Evolutionary conservation across 2,888 invertebrate species (phyloP).

Genomic region (Acholoe squamosa): DNA sequence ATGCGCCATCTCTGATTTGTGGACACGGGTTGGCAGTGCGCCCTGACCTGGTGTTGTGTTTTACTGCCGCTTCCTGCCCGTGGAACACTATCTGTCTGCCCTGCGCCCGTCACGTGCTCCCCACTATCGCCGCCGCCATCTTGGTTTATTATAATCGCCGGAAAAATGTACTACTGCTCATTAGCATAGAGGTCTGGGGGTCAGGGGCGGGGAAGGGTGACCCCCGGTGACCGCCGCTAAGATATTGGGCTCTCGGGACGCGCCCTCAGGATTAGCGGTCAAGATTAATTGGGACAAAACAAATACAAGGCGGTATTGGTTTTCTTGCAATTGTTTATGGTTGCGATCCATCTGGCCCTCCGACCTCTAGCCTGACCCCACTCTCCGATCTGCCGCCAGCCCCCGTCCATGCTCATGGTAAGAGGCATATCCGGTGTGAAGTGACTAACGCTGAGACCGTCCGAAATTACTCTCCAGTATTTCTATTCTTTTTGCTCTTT

Average conservation of each 20-base stretch:
- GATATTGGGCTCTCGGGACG: constrained; percentile 47
- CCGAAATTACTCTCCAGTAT: no score
- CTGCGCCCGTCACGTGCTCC: constrained; percentile 38
- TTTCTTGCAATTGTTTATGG: constrained; percentile 59
- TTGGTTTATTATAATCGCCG: constrained; percentile 50
- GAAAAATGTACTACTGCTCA: constrained; percentile 38
- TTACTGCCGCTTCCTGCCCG: constrained; percentile 31
- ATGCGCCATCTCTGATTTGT: constrained; percentile 19
- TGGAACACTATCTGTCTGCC: constrained; percentile 50
- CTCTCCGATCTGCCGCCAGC: background rate
- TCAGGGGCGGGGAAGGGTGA: background rate
- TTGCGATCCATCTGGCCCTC: constrained; percentile 32
- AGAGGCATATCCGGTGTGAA: constrained; percentile 14
- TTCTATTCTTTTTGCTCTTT: no score
- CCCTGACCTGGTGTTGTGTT: constrained; percentile 47
- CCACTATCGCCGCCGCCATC: background rate
- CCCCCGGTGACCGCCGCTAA: constrained; percentile 34
- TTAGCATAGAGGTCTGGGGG: constrained; percentile 50
- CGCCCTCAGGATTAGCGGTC: constrained; percentile 56
- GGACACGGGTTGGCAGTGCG: background rate
- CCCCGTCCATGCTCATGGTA: background rate
- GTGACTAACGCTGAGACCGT: background rate
- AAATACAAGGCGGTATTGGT: constrained; percentile 57
- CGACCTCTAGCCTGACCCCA: constrained; percentile 35
- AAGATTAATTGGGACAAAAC: constrained; percentile 61